phyloP scores from a whole-genome alignment of 53 echinoderm and acorn worm species.

The Paracentrotus lividus region DNA sequence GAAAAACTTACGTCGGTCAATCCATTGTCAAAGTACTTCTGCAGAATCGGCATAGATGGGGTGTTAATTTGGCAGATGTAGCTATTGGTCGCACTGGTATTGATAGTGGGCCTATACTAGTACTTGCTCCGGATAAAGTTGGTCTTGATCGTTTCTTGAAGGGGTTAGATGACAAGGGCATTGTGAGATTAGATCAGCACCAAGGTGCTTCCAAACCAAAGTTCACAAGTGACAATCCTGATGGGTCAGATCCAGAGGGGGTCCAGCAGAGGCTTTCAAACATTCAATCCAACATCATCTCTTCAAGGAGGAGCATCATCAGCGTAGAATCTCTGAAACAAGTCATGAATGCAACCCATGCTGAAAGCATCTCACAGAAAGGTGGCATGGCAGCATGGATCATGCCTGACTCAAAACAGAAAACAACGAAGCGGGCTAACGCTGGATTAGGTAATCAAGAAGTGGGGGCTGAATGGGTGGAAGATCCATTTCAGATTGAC shows the following conservation, averaged over 20 bases:
- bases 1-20: constrained; percentile 88
- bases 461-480: constrained; percentile 29
- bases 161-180: constrained; percentile 33
- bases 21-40: constrained; percentile 87
- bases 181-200: background rate
- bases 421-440: background rate
- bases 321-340: constrained; percentile 38
- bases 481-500: constrained; percentile 20
- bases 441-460: background rate
- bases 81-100: background rate
- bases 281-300: constrained; percentile 43
- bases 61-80: constrained; percentile 11
- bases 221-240: background rate
- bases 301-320: constrained; percentile 19
- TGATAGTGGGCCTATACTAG: constrained; percentile 59
- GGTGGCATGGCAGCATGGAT: constrained; percentile 55
- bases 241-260: constrained; percentile 14
- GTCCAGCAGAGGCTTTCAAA: background rate
- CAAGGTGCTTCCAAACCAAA: background rate
- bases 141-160: constrained; percentile 49
- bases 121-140: constrained; percentile 38
- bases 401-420: constrained; percentile 7
- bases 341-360: constrained; percentile 45
- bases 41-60: constrained; percentile 73
- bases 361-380: constrained; percentile 50